Base-by-base conservation (phyloP, 2,888 invertebrate genomes). In the Melieria picta region DNA sequence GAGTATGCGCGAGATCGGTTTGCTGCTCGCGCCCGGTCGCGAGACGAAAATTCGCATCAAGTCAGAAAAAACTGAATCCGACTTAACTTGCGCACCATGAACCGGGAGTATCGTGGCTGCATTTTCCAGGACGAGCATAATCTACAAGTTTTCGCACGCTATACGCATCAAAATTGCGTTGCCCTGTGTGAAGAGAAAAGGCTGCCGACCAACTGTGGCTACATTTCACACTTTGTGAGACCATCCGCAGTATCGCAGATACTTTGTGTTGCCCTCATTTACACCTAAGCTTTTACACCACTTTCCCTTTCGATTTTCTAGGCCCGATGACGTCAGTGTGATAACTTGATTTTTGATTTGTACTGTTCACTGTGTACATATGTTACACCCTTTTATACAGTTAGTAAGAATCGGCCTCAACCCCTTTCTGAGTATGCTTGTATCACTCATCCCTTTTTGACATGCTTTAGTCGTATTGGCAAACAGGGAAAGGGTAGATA, bases 171-270 rank as follows among this genome's bases (percentile, higher is more conserved):
- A 74, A 93, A 93, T 83, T 94, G 94, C 81, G 89, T 91, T 81
- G 88, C 92, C 84, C 93, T 93, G 84, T 93, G 93, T 82, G 91
- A 92, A 83, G 91, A 93, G 0, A 90, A 89, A 78, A 91, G 92
- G 76, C 86, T 92, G 74, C 85, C 89, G 48, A 13, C 75, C 7
- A 70, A 72, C 16, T 81, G 81, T 64, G 76, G 77, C 50, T 83
- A 80, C 61, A 73, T 79, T 42, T 72, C 79, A 1, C 78, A 78
- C 65, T 81, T 76, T 65, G 79, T 81, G 91, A 91, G 0, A 88
- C 89, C 43, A 90, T 92, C 64, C 93, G 94, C 81, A 92, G 92
- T n/a, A n/a, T n/a, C n/a, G n/a, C n/a, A n/a, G n/a, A 2, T 16
- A 16, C 16, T 16, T 16, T 16, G 16, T 16, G 1, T 16, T 2